Conservation (phyloP, 92 coral and sea anemone species). For the Porites cylindrica region DNA sequence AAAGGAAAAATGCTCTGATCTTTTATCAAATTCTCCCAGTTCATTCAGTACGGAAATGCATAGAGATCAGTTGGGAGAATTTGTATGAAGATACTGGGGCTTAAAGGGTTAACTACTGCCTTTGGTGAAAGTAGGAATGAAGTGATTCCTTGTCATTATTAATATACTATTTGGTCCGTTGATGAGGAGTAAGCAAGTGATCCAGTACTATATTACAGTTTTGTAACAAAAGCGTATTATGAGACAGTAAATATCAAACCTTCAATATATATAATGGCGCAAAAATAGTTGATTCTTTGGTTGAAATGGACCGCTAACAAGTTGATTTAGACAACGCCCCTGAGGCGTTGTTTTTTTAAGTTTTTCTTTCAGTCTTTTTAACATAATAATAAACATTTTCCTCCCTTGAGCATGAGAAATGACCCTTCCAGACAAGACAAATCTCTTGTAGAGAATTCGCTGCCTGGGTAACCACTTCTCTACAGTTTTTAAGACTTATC, state of each 20-base stretch:
- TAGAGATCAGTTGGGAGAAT: neutral
- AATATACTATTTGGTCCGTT: neutral
- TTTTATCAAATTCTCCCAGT: too few relatives aligned
- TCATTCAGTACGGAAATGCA: too few relatives aligned
- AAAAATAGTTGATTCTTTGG: conserved; percentile 39
- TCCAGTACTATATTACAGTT: conserved; percentile 18
- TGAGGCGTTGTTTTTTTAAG: conserved; percentile 15
- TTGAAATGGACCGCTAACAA: neutral
- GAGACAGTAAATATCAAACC: conserved; percentile 10
- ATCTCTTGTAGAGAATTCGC: neutral
- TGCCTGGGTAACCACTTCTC: conserved; percentile 31
- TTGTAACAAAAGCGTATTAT: conserved; percentile 14
- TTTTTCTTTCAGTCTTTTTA: neutral
- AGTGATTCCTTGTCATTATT: neutral
- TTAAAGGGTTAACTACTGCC: neutral
- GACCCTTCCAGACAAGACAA: conserved; percentile 31
- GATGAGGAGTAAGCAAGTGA: neutral
- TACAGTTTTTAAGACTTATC: neutral
- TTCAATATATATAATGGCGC: conserved; percentile 12
- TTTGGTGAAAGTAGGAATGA: neutral
- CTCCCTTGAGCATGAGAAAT: neutral
- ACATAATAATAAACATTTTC: neutral
- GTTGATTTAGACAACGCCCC: conserved; percentile 31
- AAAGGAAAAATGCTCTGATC: too few relatives aligned
- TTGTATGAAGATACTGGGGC: neutral